Conservation (phyloP, 92 coral and sea anemone species). For the Virgularia gustaviana region DNA sequence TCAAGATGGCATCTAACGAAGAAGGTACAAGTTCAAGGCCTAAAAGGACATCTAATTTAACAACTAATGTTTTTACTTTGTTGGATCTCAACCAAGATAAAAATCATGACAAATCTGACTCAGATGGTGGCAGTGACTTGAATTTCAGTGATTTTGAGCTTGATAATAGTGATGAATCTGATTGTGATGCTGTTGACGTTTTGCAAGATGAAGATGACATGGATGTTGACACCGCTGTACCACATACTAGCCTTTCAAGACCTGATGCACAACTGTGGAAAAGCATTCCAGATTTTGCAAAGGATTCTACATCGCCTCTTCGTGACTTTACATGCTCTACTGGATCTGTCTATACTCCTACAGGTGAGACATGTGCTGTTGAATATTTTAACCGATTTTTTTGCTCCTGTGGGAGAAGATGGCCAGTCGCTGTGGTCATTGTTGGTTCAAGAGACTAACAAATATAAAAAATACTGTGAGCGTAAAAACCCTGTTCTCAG, state of each 20-base stretch:
- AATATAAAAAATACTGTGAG: neutral
- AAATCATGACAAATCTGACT: neutral
- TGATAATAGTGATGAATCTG: neutral
- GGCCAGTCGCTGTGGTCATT: neutral
- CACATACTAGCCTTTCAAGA: neutral
- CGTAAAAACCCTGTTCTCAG: neutral
- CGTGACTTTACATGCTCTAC: neutral
- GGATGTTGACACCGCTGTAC: neutral
- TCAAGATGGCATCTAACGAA: neutral
- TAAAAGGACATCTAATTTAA: neutral
- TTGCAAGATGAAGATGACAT: neutral
- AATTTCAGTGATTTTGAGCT: neutral
- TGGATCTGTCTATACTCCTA: neutral
- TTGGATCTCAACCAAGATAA: neutral
- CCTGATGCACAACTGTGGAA: neutral
- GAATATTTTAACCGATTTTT: neutral
- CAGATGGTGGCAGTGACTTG: constrained; percentile 1
- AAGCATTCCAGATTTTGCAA: neutral
- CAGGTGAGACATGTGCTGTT: neutral
- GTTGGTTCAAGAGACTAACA: constrained; percentile 6
- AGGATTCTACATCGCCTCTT: neutral
- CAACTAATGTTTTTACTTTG: neutral
- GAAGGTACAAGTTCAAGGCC: neutral
- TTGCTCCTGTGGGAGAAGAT: neutral
- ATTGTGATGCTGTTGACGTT: neutral